Evolutionary conservation across 2,797 vertebrate species (phyloP), one percentile per base, ranked within the genome.

Genomic region (Aphelocoma californica): DNA sequence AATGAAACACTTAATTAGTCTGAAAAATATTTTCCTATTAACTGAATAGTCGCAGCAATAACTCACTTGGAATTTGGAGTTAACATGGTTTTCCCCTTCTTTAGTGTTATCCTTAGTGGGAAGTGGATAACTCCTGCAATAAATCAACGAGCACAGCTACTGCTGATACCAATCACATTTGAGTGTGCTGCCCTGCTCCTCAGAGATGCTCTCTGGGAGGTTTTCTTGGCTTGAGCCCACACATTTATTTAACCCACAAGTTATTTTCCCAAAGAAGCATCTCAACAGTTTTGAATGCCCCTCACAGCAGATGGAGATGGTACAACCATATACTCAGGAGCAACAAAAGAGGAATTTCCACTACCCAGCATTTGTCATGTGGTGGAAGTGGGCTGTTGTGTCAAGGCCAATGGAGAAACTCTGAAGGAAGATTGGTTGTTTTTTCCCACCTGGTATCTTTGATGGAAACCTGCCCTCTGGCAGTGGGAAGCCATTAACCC

Each of bases 1-100:
- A 89, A 70, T 9, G 19, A 88, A 93, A 28, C 81, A 85, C 34
- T 93, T 91, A 47, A 86, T 92, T 85, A 85, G 38, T 12, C 42
- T 74, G 79, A 77, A 83, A 93, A 66, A 69, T 73, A 65, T 36
- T 29, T 57, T 54, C 5, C 1, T n/a, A 14, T 74, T 80, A 86
- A 62, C 10, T 18, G 61, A 64, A 38, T 18, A 31, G 36, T 34
- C 0, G 0, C 53, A 53, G 26, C 47, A 42, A 32, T 89, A 87
- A 80, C 56, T 93, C 84, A 77, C 40, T 23, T 50, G 51, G 28
- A 9, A 31, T 81, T 62, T 60, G 71, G 65, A 77, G 47, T 26
- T 81, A 92, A 89, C 60, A 48, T 70, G 51, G 18, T 72, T 86
- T 93, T 44, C 36, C 20, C 23, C 28, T 89, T 86, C 66, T 67